phyloP scores from a whole-genome alignment of 1,140 invertebrate genomes.

The Pseudomyrmex cubaensis region DNA sequence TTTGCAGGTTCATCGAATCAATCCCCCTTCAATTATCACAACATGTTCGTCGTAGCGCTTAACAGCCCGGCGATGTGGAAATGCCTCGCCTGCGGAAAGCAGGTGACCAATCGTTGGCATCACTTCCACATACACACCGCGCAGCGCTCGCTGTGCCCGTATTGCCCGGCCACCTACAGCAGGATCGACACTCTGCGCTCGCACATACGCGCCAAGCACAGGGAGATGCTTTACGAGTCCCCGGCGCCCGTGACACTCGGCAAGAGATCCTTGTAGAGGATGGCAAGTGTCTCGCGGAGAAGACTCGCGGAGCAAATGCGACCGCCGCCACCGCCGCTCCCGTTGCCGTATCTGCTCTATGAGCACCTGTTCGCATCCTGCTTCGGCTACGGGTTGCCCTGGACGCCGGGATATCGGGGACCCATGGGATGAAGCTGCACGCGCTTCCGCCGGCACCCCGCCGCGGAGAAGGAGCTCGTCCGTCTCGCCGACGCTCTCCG shows the following conservation, averaged over 20 bases:
- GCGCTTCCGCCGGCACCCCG: no score
- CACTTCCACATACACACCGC: conserved; percentile 93
- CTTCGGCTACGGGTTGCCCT: conserved; percentile 71
- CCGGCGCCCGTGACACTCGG: conserved; percentile 17
- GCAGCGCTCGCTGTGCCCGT: conserved; percentile 91
- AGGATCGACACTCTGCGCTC: conserved; percentile 92
- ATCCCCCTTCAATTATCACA: conserved; percentile 89
- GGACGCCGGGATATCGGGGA: conserved; percentile 34
- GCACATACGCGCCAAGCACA: conserved; percentile 91
- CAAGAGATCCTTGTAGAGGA: conserved; percentile 81
- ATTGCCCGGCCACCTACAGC: conserved; percentile 94
- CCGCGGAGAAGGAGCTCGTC: neutral
- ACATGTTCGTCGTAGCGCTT: conserved; percentile 91
- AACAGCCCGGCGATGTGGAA: conserved; percentile 89
- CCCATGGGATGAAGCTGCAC: conserved; percentile 6
- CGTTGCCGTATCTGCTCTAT: conserved; percentile 66
- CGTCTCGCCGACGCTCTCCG: no score
- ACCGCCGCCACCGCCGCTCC: conserved; percentile 71
- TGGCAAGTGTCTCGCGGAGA: conserved; percentile 78
- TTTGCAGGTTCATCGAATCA: conserved; percentile 83
- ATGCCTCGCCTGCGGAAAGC: conserved; percentile 93
- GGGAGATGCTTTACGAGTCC: conserved; percentile 84
- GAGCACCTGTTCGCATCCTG: conserved; percentile 67
- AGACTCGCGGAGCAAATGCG: conserved; percentile 36
- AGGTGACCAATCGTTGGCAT: conserved; percentile 94